Percentiles rank a stretch among this genome's conserved stretches.
phyloP scores from a whole-genome alignment of 2,113 vertebrate genomes.

The Pelecanus crispus region DNA sequence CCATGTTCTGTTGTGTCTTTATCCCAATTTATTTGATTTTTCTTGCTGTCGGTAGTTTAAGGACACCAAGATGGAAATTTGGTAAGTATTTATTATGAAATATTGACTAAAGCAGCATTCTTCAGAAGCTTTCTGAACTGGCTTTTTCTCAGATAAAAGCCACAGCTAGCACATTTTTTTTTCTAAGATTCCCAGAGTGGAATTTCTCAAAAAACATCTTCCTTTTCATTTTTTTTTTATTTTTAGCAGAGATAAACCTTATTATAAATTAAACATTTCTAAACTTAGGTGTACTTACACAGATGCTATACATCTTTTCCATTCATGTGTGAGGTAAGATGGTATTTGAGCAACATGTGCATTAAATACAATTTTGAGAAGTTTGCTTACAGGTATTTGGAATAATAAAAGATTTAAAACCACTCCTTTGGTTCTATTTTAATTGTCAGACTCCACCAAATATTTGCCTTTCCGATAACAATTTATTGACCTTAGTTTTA shows the following conservation, averaged over 20 bases:
- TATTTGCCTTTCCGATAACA: background rate
- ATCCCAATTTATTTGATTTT: background rate
- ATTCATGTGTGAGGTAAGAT: background rate
- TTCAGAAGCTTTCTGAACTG: background rate
- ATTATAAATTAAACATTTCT: background rate
- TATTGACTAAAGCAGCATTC: background rate
- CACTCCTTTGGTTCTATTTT: background rate
- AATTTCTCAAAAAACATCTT: background rate
- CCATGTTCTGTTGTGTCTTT: background rate
- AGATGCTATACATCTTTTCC: background rate
- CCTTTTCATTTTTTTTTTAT: background rate
- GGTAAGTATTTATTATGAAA: background rate
- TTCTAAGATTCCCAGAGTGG: background rate
- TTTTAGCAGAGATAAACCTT: background rate
- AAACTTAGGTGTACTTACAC: background rate
- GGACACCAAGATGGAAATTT: background rate
- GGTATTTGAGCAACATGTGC: background rate
- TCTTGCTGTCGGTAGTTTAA: background rate
- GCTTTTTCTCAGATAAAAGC: background rate
- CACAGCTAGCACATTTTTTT: background rate
- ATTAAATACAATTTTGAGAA: background rate
- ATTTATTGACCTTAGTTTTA: background rate
- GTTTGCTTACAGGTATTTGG: background rate
- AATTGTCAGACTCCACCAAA: background rate
- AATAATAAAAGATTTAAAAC: background rate